Conservation (phyloP, 2,113 vertebrate species). For the Plotosus lineatus region DNA sequence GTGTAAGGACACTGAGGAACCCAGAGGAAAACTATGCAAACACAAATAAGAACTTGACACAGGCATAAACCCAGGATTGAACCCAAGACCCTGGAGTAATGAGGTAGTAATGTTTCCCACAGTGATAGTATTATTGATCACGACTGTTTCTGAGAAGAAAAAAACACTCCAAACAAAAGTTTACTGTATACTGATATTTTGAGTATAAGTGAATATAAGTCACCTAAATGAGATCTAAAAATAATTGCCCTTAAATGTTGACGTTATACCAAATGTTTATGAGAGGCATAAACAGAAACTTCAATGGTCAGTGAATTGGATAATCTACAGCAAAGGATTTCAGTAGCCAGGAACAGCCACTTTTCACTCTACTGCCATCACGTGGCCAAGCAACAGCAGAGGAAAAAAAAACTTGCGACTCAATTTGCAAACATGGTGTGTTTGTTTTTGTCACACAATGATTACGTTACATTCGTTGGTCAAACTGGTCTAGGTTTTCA, state of each 20-base stretch:
- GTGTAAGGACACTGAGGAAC: background rate
- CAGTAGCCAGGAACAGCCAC: background rate
- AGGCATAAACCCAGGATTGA: background rate
- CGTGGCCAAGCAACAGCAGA: constrained; percentile 20
- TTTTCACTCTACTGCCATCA: constrained; percentile 45
- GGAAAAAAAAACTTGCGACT: background rate
- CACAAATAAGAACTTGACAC: background rate
- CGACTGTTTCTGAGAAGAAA: background rate
- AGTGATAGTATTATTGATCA: background rate
- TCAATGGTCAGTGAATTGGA: background rate
- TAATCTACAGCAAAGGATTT: background rate
- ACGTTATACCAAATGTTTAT: background rate
- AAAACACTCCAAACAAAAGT: background rate
- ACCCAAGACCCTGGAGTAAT: background rate
- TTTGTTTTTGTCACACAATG: background rate
- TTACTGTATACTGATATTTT: background rate
- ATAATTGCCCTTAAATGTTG: background rate
- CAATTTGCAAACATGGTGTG: background rate
- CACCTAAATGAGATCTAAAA: background rate
- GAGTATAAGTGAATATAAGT: background rate
- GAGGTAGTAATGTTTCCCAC: background rate
- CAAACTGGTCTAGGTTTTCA: too few relatives aligned
- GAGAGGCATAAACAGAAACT: background rate
- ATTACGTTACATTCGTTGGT: background rate
- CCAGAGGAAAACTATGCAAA: background rate